Conservation (phyloP, 2,113 vertebrate species). For the Elephas maximus region DNA sequence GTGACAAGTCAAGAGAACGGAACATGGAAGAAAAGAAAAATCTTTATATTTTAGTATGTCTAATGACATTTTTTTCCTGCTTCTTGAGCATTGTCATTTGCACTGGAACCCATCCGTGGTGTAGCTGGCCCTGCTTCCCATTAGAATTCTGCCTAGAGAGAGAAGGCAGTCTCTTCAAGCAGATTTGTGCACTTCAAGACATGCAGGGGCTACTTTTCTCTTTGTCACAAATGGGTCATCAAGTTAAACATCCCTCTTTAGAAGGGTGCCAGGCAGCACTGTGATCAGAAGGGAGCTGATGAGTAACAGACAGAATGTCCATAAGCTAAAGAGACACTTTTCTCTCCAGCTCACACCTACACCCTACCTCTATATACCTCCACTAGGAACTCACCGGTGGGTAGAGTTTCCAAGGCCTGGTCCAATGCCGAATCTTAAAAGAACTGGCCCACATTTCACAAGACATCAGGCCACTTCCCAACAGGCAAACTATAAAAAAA, state of each 20-base stretch:
- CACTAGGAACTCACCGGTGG: neutral
- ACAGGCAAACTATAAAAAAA: neutral
- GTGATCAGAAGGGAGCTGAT: neutral
- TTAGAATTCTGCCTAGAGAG: neutral
- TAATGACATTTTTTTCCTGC: neutral
- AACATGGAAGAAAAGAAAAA: neutral
- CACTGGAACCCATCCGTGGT: neutral
- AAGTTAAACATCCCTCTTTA: neutral
- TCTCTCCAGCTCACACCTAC: neutral
- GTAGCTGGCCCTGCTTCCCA: neutral
- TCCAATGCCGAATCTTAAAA: neutral
- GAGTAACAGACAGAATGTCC: neutral
- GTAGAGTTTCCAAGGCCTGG: neutral
- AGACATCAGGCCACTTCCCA: neutral
- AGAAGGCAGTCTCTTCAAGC: neutral
- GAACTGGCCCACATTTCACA: neutral
- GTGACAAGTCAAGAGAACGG: neutral
- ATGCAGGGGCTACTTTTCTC: neutral
- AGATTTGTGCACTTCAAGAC: neutral
- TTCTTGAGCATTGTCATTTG: constrained; percentile 19
- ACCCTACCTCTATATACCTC: neutral
- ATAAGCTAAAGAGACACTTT: neutral
- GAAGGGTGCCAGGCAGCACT: neutral
- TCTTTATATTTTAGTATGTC: neutral
- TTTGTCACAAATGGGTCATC: constrained; percentile 26